A percentile compares a stretch with the other conserved stretches of the same genome.
Evolutionary conservation across 2,797 vertebrate species (phyloP).

Genomic region (Esox masquinongy): DNA sequence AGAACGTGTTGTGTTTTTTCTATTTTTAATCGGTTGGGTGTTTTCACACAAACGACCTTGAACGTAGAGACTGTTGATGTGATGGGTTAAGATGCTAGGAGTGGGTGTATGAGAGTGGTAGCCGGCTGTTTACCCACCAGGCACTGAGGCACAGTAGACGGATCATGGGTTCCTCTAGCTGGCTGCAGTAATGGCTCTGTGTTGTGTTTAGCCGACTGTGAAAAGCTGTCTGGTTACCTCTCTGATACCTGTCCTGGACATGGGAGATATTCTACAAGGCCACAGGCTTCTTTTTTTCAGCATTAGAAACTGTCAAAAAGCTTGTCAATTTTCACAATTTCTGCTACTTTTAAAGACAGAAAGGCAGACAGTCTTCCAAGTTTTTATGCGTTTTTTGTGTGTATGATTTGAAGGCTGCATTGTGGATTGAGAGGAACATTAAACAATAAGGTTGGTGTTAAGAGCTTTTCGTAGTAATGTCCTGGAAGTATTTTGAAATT

Average conservation of each 20-base stretch:
- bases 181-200: background rate
- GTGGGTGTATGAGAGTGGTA: background rate
- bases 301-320: conserved; percentile 46
- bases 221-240: conserved; percentile 33
- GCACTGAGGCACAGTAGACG: background rate
- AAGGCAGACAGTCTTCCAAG: conserved; percentile 17
- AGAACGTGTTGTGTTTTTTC: no score
- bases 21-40: no score
- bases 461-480: no score
- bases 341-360: conserved; percentile 1
- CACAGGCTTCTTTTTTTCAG: conserved; percentile 33
- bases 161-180: background rate
- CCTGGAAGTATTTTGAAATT: background rate
- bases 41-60: no score
- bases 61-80: background rate
- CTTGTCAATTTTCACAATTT: conserved; percentile 26
- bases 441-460: background rate
- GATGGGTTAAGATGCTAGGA: background rate
- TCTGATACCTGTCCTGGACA: conserved; percentile 44
- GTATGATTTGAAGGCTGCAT: conserved; percentile 12
- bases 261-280: conserved; percentile 27
- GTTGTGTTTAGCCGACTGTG: conserved; percentile 5
- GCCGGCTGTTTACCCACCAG: background rate
- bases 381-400: conserved; percentile 15
- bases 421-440: conserved; percentile 22